Evolutionary conservation across 2,888 invertebrate genomes (phyloP).

Genomic region (Deilephila elpenor): DNA sequence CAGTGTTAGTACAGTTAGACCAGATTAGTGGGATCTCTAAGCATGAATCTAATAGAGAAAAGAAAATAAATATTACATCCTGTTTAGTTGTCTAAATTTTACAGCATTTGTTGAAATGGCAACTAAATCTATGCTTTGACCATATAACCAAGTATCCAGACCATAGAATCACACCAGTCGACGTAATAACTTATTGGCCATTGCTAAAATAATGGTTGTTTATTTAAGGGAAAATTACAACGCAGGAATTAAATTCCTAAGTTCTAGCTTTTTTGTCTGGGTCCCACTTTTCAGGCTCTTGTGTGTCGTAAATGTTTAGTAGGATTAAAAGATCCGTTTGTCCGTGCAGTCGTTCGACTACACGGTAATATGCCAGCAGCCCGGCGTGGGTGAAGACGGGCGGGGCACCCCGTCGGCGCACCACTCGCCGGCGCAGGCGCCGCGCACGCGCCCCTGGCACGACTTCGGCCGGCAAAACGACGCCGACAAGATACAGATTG

Average conservation of each 20-base stretch:
- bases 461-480: conserved; percentile 97
- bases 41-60: neutral
- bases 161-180: no score
- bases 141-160: no score
- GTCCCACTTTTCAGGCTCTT: neutral
- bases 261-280: no score
- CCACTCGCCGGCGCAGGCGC: conserved; percentile 85
- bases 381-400: conserved; percentile 82
- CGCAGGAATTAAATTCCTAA: no score
- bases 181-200: no score
- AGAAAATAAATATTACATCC: no score
- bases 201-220: no score
- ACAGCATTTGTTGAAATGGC: no score
- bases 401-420: conserved; percentile 86
- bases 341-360: conserved; percentile 93
- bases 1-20: neutral
- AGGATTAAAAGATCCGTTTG: conserved; percentile 37
- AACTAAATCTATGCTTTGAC: no score
- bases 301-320: conserved; percentile 17
- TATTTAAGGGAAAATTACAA: no score
- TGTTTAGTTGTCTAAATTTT: no score
- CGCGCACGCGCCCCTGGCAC: conserved; percentile 95
- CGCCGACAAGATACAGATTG: conserved; percentile 98
- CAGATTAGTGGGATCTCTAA: neutral
- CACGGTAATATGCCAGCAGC: conserved; percentile 93